These are phyloP conservation scores for Bostrychus sinensis DNA, from an alignment of 2,113 vertebrate species.

Conservation along the genomic window DNA sequence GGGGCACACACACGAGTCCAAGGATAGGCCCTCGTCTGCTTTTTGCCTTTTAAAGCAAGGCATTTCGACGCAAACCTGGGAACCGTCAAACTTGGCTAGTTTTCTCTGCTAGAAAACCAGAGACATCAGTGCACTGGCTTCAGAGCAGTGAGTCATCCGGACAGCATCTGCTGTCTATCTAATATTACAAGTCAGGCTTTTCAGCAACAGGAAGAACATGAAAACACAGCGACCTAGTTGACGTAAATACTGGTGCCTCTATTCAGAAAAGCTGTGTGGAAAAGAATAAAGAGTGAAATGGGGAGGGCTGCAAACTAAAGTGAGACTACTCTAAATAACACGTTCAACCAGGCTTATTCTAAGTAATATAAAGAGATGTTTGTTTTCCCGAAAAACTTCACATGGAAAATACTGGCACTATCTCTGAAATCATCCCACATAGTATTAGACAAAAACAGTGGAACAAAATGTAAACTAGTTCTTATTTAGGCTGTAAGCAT, in stretches of 20 bases:
- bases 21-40: slow-evolving; percentile 45
- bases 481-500: no score
- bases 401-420: no score
- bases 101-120: slow-evolving; percentile 63
- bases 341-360: no score
- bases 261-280: slow-evolving; percentile 24
- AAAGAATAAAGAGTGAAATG: slow-evolving; percentile 27
- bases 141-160: slow-evolving; percentile 51
- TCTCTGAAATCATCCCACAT: no score
- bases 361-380: no score
- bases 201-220: slow-evolving; percentile 36
- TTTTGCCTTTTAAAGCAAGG: slow-evolving; percentile 81
- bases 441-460: no score
- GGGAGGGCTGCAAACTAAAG: neutral
- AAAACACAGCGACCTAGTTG: neutral
- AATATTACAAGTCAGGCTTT: slow-evolving; percentile 39
- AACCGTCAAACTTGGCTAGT: slow-evolving; percentile 73
- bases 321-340: no score
- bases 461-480: no score
- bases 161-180: slow-evolving; percentile 49
- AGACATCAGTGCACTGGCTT: slow-evolving; percentile 43
- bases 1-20: slow-evolving; percentile 41
- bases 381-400: no score
- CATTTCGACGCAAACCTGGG: slow-evolving; percentile 71
- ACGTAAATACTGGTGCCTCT: slow-evolving; percentile 35